Evolutionary conservation across 2,888 invertebrate genomes (phyloP), one percentile per base, ranked within the genome.

Genomic region (Cantharis lateralis): DNA sequence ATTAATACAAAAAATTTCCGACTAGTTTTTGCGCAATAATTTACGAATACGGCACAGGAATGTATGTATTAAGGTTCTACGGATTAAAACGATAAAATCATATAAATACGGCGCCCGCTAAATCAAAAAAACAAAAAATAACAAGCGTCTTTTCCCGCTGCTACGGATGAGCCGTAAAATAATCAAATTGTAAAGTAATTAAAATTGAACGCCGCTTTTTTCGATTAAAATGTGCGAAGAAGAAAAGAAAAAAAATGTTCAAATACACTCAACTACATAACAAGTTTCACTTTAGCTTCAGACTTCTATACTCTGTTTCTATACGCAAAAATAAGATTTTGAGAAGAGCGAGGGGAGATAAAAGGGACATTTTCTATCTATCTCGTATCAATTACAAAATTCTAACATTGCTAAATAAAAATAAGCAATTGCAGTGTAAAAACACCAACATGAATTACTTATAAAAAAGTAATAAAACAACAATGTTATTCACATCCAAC

Each of bases 231-330:
- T 32, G 32, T 32, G 32, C 13, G 13, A 32, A 32, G 32, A 32
- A 32, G 5, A 32, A 13, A 32, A 32, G 20, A 20, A 20, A 20
- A 28, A 32, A 32, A 84, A 85, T 81, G 76, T 82, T 82, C 85
- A 82, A 86, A 85, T 83, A 86, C 83, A 81, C 71, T 76, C 74
- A 80, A 82, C 84, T 85, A 85, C 82, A 83, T 84, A 84, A 81
- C 85, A 81, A 82, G 84, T 87, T 87, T 87, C 87, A 87, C 87
- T 87, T 84, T 83, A 82, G 82, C 84, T 87, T 87, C 87, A 87
- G 87, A 87, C 87, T 87, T 87, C 86, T 86, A 75, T 69, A 70
- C 71, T 63, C 63, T 68, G 28, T 74, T 61, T 68, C 62, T 20
- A 72, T 86, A 83, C 85, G 84, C 84, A 85, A 74, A 70, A 70